Evolutionary conservation across 92 coral and sea anemone genomes (phyloP).

Genomic region (Parazoanthus darwini): DNA sequence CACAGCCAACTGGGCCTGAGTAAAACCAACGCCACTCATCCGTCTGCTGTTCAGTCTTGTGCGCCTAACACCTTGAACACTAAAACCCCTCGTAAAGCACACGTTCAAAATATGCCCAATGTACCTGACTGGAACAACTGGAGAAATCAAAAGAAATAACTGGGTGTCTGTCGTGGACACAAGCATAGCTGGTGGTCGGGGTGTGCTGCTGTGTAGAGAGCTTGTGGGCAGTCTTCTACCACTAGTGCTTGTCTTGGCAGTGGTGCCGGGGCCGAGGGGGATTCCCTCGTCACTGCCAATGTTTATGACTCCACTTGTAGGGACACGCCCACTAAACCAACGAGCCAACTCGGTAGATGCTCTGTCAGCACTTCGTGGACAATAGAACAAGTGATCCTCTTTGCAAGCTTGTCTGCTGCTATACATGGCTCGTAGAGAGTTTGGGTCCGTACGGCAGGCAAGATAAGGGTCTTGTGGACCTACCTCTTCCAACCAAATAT

Average conservation of each 20-base stretch:
- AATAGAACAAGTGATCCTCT: conserved; percentile 89
- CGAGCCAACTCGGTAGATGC: conserved; percentile 81
- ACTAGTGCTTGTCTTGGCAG: conserved; percentile 40
- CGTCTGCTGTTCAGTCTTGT: conserved; percentile 63
- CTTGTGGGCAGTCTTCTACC: conserved; percentile 64
- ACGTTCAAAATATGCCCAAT: conserved; percentile 70
- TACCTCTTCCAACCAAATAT: conserved; percentile 79
- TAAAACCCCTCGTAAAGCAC: conserved; percentile 79
- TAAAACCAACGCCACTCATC: conserved; percentile 70
- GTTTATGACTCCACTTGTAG: conserved; percentile 69
- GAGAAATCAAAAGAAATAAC: conserved; percentile 75
- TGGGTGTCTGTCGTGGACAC: conserved; percentile 70
- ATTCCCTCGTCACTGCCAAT: conserved; percentile 53
- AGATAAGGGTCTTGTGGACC: conserved; percentile 85
- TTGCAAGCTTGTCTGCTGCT: conserved; percentile 52
- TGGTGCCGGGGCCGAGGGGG: conserved; percentile 17
- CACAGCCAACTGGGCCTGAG: conserved; percentile 68
- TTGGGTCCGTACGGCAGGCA: conserved; percentile 83
- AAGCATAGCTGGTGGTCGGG: conserved; percentile 85
- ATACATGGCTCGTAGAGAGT: conserved; percentile 88
- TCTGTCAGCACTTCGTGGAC: conserved; percentile 73
- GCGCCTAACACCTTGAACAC: conserved; percentile 74
- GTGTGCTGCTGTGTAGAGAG: conserved; percentile 60
- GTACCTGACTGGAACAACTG: conserved; percentile 73
- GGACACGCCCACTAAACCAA: conserved; percentile 96